Base-by-base conservation (phyloP, 2,797 vertebrate genomes). In the Muraenolepis orangiensis region DNA sequence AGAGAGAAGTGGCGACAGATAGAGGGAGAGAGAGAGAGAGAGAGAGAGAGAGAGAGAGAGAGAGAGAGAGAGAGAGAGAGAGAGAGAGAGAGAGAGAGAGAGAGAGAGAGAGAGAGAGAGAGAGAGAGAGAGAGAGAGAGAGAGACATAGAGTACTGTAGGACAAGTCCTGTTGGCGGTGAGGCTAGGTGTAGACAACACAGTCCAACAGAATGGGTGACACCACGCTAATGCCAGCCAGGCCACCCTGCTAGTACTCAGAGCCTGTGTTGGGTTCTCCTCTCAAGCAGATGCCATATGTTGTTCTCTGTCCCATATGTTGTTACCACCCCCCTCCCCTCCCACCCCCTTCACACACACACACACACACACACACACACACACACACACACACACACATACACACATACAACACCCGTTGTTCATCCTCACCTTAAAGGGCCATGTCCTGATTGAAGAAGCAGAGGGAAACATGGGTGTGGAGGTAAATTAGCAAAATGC, bases 261-360 rank as follows among this genome's bases (percentile, higher is more conserved):
- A 78, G 69, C 70, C 84, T 57, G 26, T 86, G 86, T 90, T 79
- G 86, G 82, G 82, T 78, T 84, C 88, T 88, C 82, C 81, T 82
- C 84, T 69, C 76, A 81, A 89, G 87, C 83, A 89, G 82, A 88
- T 82, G 83, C 87, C 87, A 87, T 87, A 88, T 90, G 89, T 85
- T 88, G 71, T 64, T 84, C 69, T 84, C 78, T 86, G 70, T 81
- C 76, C 85, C 87, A 85, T 82, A 87, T 85, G 81, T 86, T n/a
- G n/a, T n/a, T n/a, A n/a, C n/a, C n/a, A n/a, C n/a, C 83, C 78
- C 75, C 73, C 78, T 86, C 18, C 64, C 75, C 85, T n/a, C n/a
- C n/a, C n/a, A n/a, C n/a, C n/a, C n/a, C n/a, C n/a, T n/a, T n/a
- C n/a, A n/a, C n/a, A n/a, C n/a, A n/a, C n/a, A n/a, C n/a, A n/a